Conservation (phyloP, 2,113 vertebrate species). For the Steatornis caripensis region DNA sequence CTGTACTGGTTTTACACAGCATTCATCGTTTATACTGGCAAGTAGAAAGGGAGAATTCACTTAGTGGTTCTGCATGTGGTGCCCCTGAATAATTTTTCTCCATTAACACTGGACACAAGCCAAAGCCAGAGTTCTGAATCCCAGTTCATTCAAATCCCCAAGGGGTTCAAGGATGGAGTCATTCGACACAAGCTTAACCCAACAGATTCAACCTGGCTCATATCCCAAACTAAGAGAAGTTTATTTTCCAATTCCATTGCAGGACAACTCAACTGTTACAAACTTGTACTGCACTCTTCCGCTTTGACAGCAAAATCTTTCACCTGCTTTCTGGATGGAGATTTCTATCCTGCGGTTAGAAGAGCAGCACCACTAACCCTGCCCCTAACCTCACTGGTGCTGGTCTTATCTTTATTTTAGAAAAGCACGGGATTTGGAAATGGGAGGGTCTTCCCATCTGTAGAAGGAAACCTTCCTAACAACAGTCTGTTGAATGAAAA, state of each 20-base stretch:
- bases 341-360: background rate
- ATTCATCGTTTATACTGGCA: background rate
- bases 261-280: background rate
- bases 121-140: slow-evolving; percentile 24
- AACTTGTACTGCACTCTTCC: background rate
- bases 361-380: background rate
- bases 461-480: background rate
- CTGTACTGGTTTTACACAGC: background rate
- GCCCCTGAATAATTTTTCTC: background rate
- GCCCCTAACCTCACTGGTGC: background rate
- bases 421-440: background rate
- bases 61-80: background rate
- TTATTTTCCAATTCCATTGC: background rate
- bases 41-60: slow-evolving; percentile 8
- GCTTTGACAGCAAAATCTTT: background rate
- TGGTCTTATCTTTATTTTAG: background rate
- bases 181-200: background rate
- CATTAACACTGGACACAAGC: background rate
- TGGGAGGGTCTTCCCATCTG: background rate
- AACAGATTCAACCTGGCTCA: background rate
- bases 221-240: background rate
- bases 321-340: background rate
- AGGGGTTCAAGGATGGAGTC: background rate
- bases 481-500: background rate
- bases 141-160: background rate